Base-by-base conservation (phyloP, 2,888 invertebrate genomes). In the Pristionchus mayeri region DNA sequence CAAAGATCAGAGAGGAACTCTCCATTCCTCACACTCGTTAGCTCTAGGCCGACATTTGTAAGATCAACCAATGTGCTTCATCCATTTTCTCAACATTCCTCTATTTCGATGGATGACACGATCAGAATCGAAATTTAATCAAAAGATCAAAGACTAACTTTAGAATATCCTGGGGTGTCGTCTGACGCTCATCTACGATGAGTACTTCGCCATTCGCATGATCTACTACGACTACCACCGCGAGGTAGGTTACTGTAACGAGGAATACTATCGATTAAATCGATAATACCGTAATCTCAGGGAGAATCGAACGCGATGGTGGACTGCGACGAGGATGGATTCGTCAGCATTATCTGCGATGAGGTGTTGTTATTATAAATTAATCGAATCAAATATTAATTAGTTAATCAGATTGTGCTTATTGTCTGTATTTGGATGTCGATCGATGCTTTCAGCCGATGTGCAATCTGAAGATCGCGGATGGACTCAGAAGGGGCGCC, bases 251-350 rank as follows among this genome's bases (percentile, higher is more conserved):
- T 54, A 63, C 21, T 16, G 63, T 63, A 63, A 44, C 44, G 7
- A 44, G 44, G 44, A 44, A 44, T 13, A 44, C 7, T 44, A 44
- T 44, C 44, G n/a, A 6, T 57, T 3, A 27, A 57, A 57, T 57
- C 24, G 13, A 27, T 3, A 57, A 9, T 63, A 30, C 63, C 30
- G 34, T 34, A 63, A 6, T 63, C 34, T 63, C 37, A 67, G 67
- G 37, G 18, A 2, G 67, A 67, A n/a, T 67, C 67, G 11, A 37
- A 40, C n/a, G 37, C 37, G 21, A 27, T 18, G 37, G 21, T 37
- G 67, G 67, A 67, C n/a, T 67, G 67, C 7, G 67, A 67, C n/a
- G 67, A 67, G 9, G 67, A 67, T n/a, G 67, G 67, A 1, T 67
- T 34, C 37, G 18, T 67, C 37, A 67, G 67, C 34, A 21, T 67